phyloP scores from a whole-genome alignment of 2,113 vertebrate species.

The Scartelaos histophorus region DNA sequence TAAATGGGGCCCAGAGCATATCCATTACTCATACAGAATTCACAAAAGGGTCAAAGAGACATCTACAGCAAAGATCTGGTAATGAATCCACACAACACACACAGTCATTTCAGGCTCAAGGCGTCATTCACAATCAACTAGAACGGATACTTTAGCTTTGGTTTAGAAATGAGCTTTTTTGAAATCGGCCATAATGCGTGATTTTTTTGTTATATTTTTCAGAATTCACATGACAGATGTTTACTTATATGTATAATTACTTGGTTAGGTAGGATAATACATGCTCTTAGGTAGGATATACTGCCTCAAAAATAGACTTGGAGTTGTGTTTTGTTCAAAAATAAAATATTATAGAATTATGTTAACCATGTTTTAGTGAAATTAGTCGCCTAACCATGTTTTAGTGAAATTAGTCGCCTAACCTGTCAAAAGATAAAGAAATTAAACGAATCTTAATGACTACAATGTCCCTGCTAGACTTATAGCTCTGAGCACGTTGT shows the following conservation, averaged over 20 bases:
- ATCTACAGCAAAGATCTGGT: slow-evolving; percentile 35
- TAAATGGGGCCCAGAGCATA: slow-evolving; percentile 58
- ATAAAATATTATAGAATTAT: too few species aligned
- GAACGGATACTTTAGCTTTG: background rate
- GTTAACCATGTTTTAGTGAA: too few species aligned
- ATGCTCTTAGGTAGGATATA: too few species aligned
- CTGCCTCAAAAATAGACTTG: too few species aligned
- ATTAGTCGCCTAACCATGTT: too few species aligned
- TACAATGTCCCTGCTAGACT: background rate
- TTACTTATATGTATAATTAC: too few species aligned
- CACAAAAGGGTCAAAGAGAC: slow-evolving; percentile 51
- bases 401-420: too few species aligned
- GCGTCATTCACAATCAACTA: background rate
- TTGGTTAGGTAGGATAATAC: too few species aligned
- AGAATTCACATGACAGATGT: background rate
- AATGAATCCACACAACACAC: slow-evolving; percentile 38
- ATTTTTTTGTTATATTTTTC: background rate
- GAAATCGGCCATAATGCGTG: background rate
- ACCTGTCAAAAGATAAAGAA: too few species aligned
- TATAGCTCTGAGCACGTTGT: background rate
- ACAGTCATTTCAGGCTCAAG: slow-evolving; percentile 13
- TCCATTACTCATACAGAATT: slow-evolving; percentile 58
- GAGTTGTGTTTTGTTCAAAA: too few species aligned
- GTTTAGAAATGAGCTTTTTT: background rate
- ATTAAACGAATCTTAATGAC: background rate